Conservation (phyloP, 2,888 invertebrate species). For the Chymomyza caudatula region DNA sequence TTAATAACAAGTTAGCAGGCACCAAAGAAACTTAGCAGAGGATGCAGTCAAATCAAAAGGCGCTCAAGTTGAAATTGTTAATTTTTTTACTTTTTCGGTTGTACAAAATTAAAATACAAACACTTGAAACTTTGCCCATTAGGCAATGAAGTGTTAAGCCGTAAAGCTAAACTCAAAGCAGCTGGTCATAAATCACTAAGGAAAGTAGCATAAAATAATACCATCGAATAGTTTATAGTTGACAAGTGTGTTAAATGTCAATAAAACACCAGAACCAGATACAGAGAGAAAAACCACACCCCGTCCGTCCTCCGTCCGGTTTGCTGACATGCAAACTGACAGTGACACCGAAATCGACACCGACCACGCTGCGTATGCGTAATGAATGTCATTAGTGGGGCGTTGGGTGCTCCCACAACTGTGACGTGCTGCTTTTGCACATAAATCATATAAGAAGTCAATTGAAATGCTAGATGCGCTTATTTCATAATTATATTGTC, state of each 20-base stretch:
- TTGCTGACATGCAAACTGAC: conserved; percentile 28
- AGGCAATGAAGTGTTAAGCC: conserved; percentile 35
- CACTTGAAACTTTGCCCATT: conserved; percentile 38
- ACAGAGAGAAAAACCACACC: too few species aligned
- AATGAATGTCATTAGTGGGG: conserved; percentile 59
- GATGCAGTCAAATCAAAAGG: neutral
- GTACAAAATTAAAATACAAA: conserved; percentile 26
- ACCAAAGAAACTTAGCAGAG: neutral
- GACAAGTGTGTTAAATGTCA: conserved; percentile 59
- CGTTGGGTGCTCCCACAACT: conserved; percentile 4
- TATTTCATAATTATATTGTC: conserved; percentile 59
- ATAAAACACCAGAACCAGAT: conserved; percentile 23
- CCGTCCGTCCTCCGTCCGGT: too few species aligned
- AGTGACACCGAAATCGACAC: conserved; percentile 18
- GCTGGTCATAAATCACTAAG: conserved; percentile 27
- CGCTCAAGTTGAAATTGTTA: neutral
- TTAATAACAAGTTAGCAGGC: conserved; percentile 56
- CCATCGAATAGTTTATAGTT: conserved; percentile 10
- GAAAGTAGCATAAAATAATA: neutral
- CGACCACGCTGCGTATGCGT: conserved; percentile 55
- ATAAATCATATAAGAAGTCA: conserved; percentile 66
- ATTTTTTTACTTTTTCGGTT: neutral
- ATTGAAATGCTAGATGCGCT: conserved; percentile 62
- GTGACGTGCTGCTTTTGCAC: conserved; percentile 59
- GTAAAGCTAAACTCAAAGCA: neutral